Base-by-base conservation (phyloP, 2,888 invertebrate genomes). In the Drosophila helvetica region DNA sequence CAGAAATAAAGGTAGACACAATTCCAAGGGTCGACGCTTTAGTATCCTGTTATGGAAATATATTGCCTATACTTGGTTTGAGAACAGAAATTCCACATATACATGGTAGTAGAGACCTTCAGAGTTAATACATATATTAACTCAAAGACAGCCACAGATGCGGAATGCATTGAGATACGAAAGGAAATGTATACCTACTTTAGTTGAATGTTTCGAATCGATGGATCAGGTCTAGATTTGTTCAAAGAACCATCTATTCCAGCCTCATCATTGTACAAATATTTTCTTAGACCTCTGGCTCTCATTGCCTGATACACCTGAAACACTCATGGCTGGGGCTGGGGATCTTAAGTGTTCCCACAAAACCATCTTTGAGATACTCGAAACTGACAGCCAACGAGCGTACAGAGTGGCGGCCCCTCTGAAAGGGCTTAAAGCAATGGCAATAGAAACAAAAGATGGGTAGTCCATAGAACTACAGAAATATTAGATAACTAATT, bases 401-500 rank as follows among this genome's bases (percentile, higher is more conserved):
- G 73, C 75, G 58, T 55, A 69, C 67, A 62, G 64, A 7, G 25
- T 9, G 27, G 15, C 38, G 38, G 38, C n/a, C n/a, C n/a, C 38
- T 22, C 47, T n/a, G 17, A 62, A 68, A 68, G 57, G 63, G 63
- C 47, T 56, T 48, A 43, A 8, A 22, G 51, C 18, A 46, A 51
- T 9, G 19, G 25, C 42, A 53, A 55, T 43, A 55, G 43, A 22
- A 22, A 25, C 19, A 27, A 45, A 58, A 15, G 55, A 59, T 53
- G 68, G 59, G 61, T 54, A 67, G 48, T 54, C 61, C 2, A 38
- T 38, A 52, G 46, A 56, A 56, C 45, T 47, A 51, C 25, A 62
- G n/a, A n/a, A 79, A 80, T 84, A 86, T 85, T 85, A 79, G 86
- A 84, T 84, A 85, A 82, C 85, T 86, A 85, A 85, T 86, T 85